A percentile compares a stretch with the other conserved stretches of the same genome.
These are phyloP conservation scores for Coregonus sp. DNA, from an alignment of 2,797 vertebrate genomes.

Conservation along the genomic window DNA sequence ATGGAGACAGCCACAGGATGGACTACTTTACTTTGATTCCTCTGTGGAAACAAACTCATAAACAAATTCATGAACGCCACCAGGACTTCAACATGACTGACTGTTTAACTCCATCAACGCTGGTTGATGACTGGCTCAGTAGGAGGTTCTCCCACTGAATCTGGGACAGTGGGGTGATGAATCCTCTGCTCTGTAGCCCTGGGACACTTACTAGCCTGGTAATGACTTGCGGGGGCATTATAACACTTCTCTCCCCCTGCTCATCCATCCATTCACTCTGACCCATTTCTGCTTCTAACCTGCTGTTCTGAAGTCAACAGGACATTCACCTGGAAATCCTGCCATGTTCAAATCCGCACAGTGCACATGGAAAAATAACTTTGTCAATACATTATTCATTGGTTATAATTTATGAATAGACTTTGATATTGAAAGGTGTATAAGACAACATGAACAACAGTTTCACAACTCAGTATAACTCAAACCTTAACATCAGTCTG, in stretches of 20 bases:
- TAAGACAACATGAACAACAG: no score
- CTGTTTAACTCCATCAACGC: background rate
- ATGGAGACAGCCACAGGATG: constrained; percentile 42
- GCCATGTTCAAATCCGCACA: background rate
- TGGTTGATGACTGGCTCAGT: background rate
- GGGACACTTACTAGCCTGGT: background rate
- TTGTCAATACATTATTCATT: constrained; percentile 7
- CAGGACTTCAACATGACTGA: background rate
- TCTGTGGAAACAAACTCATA: background rate
- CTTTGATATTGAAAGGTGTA: no score
- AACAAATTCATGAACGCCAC: no score
- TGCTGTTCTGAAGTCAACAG: background rate
- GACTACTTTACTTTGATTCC: no score
- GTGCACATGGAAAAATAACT: background rate
- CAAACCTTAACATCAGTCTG: no score
- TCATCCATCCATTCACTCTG: background rate
- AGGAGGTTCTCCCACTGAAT: background rate
- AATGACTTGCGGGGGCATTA: background rate
- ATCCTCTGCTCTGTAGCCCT: background rate
- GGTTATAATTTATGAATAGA: background rate
- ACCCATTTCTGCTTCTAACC: background rate
- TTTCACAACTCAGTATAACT: no score
- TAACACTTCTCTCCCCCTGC: background rate
- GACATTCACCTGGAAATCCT: background rate
- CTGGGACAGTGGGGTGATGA: background rate